Evolutionary conservation across 1,140 invertebrate genomes (phyloP).

Genomic region (Macrocentrus cingulum): DNA sequence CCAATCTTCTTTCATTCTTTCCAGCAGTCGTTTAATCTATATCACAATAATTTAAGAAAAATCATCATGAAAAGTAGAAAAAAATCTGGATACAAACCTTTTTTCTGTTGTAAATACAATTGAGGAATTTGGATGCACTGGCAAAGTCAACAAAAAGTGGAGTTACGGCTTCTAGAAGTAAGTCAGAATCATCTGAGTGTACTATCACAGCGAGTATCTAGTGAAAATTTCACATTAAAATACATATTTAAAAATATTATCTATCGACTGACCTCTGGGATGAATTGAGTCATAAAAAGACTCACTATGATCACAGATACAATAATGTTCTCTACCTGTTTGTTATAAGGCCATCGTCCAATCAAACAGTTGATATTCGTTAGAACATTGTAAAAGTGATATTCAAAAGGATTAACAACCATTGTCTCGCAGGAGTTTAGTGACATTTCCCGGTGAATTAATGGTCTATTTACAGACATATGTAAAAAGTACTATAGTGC

Average conservation of each 20-base stretch:
- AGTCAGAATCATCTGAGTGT: constrained; percentile 8
- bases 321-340: neutral
- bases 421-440: no score
- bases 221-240: neutral
- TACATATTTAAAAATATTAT: neutral
- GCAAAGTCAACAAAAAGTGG: neutral
- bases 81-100: constrained; percentile 13
- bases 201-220: constrained; percentile 6
- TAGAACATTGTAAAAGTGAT: constrained; percentile 16
- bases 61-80: neutral
- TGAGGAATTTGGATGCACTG: neutral
- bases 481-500: no score
- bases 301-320: neutral
- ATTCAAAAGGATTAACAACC: constrained; percentile 18
- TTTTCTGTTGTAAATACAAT: constrained; percentile 8
- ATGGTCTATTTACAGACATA: no score
- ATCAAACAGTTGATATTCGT: constrained; percentile 6
- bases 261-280: constrained; percentile 14
- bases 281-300: neutral
- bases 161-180: constrained; percentile 11
- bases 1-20: constrained; percentile 19
- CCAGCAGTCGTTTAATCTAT: constrained; percentile 15
- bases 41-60: neutral
- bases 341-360: constrained; percentile 24
- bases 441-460: no score